These are phyloP conservation scores for Polydrusus tereticollis DNA, from an alignment of 2,888 invertebrate species.

Conservation along the genomic window DNA sequence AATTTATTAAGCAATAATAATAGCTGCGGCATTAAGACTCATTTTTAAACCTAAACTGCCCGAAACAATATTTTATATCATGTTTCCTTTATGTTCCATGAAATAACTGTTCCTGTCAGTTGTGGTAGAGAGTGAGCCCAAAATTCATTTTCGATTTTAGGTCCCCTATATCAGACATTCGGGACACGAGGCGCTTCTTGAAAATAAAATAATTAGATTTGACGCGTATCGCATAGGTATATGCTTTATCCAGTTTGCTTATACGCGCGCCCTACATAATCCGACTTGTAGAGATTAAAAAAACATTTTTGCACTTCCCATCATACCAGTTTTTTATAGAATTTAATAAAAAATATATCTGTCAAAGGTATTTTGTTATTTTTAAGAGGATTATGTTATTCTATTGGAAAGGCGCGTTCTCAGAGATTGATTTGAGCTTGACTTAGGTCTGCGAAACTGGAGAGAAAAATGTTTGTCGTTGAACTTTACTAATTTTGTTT, in stretches of 20 bases:
- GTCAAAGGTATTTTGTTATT: too few species aligned
- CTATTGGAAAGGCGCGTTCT: too few species aligned
- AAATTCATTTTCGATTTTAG: slow-evolving; percentile 15
- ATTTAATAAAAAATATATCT: too few species aligned
- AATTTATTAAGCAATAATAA: background rate
- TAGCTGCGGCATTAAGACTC: background rate
- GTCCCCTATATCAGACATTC: slow-evolving; percentile 6
- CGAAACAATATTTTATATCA: background rate
- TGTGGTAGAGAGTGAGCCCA: background rate
- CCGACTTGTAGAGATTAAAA: slow-evolving; percentile 6
- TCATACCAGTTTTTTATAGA: too few species aligned
- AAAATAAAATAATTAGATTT: slow-evolving; percentile 33
- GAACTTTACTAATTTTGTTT: too few species aligned
- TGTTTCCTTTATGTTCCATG: background rate
- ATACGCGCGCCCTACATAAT: slow-evolving; percentile 7
- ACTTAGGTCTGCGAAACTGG: too few species aligned
- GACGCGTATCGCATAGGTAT: slow-evolving; percentile 30
- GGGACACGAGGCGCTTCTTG: slow-evolving; percentile 13
- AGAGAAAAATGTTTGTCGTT: too few species aligned
- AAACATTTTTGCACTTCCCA: slow-evolving; percentile 10
- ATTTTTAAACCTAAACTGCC: background rate
- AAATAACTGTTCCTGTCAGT: slow-evolving; percentile 9
- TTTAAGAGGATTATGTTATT: too few species aligned
- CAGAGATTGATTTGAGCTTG: too few species aligned
- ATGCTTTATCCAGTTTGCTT: slow-evolving; percentile 35